Percentiles rank a stretch among this genome's conserved stretches.
These are phyloP conservation scores for Pelvicachromis taeniatus DNA, from an alignment of 2,113 vertebrate species.

Conservation along the genomic window DNA sequence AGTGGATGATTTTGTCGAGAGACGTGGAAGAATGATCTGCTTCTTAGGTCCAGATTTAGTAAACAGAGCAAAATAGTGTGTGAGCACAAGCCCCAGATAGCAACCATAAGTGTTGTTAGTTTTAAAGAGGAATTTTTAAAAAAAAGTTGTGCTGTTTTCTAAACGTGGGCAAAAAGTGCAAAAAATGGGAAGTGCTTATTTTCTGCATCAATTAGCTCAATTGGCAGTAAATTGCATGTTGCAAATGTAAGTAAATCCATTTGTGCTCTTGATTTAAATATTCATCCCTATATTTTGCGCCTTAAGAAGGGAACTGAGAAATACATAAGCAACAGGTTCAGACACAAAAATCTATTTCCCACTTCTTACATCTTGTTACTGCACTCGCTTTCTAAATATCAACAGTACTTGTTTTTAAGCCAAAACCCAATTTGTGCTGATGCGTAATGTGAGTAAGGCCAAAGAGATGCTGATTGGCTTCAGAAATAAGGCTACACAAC, in stretches of 20 bases:
- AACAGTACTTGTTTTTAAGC: neutral
- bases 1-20: neutral
- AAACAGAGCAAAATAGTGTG: neutral
- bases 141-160: neutral
- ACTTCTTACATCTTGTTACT: neutral
- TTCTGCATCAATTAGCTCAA: neutral
- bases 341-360: neutral
- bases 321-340: neutral
- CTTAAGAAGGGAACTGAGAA: neutral
- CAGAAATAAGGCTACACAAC: neutral
- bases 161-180: neutral
- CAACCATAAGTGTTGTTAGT: neutral
- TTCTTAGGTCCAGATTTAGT: neutral
- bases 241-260: neutral
- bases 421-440: neutral
- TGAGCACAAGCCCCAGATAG: neutral
- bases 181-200: neutral
- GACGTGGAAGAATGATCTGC: neutral
- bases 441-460: neutral
- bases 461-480: neutral
- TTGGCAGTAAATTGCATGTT: neutral
- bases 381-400: neutral
- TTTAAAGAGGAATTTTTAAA: neutral
- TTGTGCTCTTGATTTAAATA: neutral
- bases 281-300: neutral